A percentile compares a stretch with the other conserved stretches of the same genome.
Evolutionary conservation across 2,113 vertebrate species (phyloP).

Genomic region (Protomyctophum bolini): DNA sequence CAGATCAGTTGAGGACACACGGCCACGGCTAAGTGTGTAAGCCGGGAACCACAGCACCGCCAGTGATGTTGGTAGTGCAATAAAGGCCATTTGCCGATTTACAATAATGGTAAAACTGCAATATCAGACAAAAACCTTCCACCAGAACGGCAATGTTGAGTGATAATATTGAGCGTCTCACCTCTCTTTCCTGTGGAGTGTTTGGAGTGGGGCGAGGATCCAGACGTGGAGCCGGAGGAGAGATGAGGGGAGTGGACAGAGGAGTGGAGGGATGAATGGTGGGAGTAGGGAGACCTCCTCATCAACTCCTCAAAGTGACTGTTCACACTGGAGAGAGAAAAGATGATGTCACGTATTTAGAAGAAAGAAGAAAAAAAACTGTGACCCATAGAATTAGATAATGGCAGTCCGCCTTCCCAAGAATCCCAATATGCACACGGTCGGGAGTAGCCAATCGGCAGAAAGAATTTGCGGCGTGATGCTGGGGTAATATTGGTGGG

Average conservation of each 20-base stretch:
- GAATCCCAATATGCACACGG: too few species aligned
- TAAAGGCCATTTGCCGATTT: too few species aligned
- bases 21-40: too few species aligned
- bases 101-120: neutral
- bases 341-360: too few species aligned
- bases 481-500: too few species aligned
- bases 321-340: constrained; percentile 58
- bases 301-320: constrained; percentile 81
- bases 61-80: too few species aligned
- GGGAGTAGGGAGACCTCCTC: constrained; percentile 77
- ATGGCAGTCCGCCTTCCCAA: too few species aligned
- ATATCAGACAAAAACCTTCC: neutral
- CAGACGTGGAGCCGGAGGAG: constrained; percentile 79
- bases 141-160: neutral
- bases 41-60: too few species aligned
- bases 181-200: constrained; percentile 83
- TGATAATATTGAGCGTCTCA: constrained; percentile 2
- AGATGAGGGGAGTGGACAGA: constrained; percentile 62
- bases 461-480: too few species aligned
- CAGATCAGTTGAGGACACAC: too few species aligned
- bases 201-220: constrained; percentile 83
- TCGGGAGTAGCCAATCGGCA: neutral
- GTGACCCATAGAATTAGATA: too few species aligned
- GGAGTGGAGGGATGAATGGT: constrained; percentile 71
- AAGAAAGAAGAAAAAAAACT: too few species aligned